These are phyloP conservation scores for Anguilla megastoma DNA, from an alignment of 2,797 vertebrate genomes.

Conservation along the genomic window DNA sequence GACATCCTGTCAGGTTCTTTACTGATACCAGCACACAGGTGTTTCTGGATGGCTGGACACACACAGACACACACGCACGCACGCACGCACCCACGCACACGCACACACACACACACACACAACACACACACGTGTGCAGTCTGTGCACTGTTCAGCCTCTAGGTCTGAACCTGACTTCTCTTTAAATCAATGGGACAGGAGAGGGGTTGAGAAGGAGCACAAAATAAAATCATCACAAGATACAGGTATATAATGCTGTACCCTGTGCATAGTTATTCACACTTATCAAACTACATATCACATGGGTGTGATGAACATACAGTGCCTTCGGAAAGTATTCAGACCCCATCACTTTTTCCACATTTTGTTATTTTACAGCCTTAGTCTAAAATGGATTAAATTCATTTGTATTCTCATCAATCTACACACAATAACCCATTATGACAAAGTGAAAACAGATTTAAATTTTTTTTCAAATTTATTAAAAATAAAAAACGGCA, in stretches of 20 bases:
- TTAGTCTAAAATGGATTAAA: too few relatives aligned
- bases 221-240: neutral
- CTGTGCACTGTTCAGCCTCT: slow-evolving; percentile 22
- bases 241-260: neutral
- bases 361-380: too few relatives aligned
- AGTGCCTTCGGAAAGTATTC: too few relatives aligned
- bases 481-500: too few relatives aligned
- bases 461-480: too few relatives aligned
- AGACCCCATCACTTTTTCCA: too few relatives aligned
- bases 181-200: neutral
- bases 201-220: too few relatives aligned
- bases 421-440: too few relatives aligned
- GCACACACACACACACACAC: neutral
- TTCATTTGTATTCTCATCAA: too few relatives aligned
- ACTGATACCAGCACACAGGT: neutral
- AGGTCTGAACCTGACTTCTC: neutral
- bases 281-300: neutral
- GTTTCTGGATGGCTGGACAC: slow-evolving; percentile 13
- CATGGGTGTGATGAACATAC: too few relatives aligned
- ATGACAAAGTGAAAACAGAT: too few relatives aligned
- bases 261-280: neutral
- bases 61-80: slow-evolving; percentile 29
- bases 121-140: slow-evolving; percentile 37
- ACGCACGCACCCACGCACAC: slow-evolving; percentile 32
- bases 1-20: neutral